Percentiles rank a stretch among this genome's conserved stretches.
phyloP scores from a whole-genome alignment of 2,797 vertebrate genomes.

The Tangara arthus region DNA sequence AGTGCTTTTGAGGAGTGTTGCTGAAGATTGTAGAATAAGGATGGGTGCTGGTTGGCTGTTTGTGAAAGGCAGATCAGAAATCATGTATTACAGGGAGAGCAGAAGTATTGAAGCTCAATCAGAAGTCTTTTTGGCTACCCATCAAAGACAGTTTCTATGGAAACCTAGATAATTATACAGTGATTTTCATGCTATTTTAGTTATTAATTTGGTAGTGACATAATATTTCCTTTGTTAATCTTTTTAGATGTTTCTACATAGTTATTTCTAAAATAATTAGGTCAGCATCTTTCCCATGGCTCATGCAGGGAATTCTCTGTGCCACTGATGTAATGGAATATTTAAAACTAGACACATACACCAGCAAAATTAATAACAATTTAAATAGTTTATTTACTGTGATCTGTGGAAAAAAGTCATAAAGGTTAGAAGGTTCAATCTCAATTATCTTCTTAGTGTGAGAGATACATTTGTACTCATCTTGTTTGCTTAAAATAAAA shows the following conservation, averaged over 20 bases:
- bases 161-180: conserved; percentile 35
- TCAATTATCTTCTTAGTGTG: neutral
- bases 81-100: neutral
- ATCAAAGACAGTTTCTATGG: conserved; percentile 42
- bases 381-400: neutral
- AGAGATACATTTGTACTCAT: neutral
- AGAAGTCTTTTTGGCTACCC: conserved; percentile 20
- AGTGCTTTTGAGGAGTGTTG: neutral
- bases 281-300: conserved; percentile 13
- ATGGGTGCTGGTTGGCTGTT: neutral
- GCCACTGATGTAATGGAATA: conserved; percentile 5
- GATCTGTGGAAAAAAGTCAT: neutral
- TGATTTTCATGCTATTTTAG: conserved; percentile 42
- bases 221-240: conserved; percentile 59
- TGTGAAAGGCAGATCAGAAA: conserved; percentile 2
- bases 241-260: conserved; percentile 33
- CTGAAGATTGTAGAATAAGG: neutral
- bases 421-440: neutral
- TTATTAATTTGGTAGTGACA: conserved; percentile 50
- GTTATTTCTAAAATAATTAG: conserved; percentile 50
- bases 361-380: neutral
- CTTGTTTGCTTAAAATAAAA: neutral
- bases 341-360: conserved; percentile 15
- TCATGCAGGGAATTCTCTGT: neutral
- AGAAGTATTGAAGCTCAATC: neutral